Evolutionary conservation across 30 jellyfish, hydroid and myxozoan genomes (phyloP), one percentile per base, ranked within the genome.

Genomic region (Sanderia malayensis): DNA sequence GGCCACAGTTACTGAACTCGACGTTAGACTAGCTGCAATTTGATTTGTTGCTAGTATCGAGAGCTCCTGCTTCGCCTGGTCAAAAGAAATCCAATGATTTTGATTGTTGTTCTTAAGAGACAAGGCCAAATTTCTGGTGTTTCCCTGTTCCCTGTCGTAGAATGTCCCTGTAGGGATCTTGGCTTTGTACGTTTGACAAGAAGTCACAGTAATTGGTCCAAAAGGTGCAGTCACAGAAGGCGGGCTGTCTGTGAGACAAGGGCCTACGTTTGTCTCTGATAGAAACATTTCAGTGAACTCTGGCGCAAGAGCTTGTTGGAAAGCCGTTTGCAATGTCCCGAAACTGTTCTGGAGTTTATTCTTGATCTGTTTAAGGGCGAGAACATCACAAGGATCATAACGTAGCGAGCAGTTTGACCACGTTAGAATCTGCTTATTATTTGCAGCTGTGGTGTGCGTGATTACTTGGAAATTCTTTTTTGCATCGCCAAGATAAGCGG

Each of bases 111-210:
- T 58, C 15, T 34, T 57, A 31, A 89, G 47, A 15, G 31, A 63
- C 67, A 89, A 58, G 11, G 49, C 61, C 46, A 89, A 67, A 45
- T 62, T 89, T 24, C 96, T 68, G 19, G 94, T 61, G 44, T 67
- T 64, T 21, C 97, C 97, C 31, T 89, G 93, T 61, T 89, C 97
- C 23, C 45, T 57, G 60, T 89, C 97, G 34, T 32, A 27, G 31
- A 89, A 89, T 2, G 96, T 83, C 41, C 44, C 74, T 46, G 61
- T 86, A 9, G 97, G 97, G 21, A 89, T 74, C 57, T 30, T 33
- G 22, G 70, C 74, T 27, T 18, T 70, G 66, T 15, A 83, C 2
- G 95, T 79, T 22, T 61, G 67, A 18, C 84, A 82, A 10, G 82
- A 63, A 22, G 84, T 80, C 33, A 89, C 96, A 33, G 74, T 22